Conservation (phyloP, 2,888 invertebrate species). For the Brachylomia viminalis region DNA sequence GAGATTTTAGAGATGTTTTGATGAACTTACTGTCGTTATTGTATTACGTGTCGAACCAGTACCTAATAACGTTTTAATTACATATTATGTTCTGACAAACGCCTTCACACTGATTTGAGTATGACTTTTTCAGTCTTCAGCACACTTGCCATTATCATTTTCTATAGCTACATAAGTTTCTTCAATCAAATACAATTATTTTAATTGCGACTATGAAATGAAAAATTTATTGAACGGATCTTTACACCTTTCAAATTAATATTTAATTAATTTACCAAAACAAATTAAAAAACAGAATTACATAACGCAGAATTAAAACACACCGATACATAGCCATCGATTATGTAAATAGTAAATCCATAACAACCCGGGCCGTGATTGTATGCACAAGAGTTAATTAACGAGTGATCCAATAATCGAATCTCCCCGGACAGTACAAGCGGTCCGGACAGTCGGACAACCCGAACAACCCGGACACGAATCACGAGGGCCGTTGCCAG, state of each 20-base stretch:
- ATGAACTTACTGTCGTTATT: conserved; percentile 10
- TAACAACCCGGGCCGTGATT: conserved; percentile 65
- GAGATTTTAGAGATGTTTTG: background rate
- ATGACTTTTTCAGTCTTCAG: background rate
- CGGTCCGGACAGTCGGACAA: conserved; percentile 17
- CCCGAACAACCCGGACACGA: conserved; percentile 28
- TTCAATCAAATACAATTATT: conserved; percentile 6
- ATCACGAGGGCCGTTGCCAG: conserved; percentile 15
- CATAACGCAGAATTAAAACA: conserved; percentile 27
- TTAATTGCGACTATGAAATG: background rate
- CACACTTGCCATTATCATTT: background rate
- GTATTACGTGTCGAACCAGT: conserved; percentile 5
- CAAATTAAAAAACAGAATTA: conserved; percentile 36
- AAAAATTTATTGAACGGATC: background rate
- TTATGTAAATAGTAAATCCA: conserved; percentile 65
- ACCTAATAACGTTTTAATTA: conserved; percentile 28
- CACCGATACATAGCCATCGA: conserved; percentile 38
- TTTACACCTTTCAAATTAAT: conserved; percentile 20
- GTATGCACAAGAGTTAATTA: conserved; percentile 70
- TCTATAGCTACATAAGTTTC: background rate
- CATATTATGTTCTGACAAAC: background rate
- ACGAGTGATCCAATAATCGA: conserved; percentile 68
- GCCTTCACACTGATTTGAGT: background rate
- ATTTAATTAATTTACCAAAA: conserved; percentile 38
- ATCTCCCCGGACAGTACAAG: conserved; percentile 51